Conservation (phyloP, 2,888 invertebrate species). For the Agrotis clavis region DNA sequence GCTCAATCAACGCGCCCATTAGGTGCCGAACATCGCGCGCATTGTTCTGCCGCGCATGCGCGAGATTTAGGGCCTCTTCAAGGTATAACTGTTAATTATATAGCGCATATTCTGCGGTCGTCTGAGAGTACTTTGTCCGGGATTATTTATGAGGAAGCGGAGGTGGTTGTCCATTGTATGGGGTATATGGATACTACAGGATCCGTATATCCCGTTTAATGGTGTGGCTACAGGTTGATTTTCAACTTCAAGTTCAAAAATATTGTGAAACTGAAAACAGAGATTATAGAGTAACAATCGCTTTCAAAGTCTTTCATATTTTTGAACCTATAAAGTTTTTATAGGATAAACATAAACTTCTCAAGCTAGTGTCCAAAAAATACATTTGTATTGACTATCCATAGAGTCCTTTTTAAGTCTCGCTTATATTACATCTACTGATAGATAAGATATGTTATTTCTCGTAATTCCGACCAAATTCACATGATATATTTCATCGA, state of each 20-base stretch:
- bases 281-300: too few relatives aligned
- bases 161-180: conserved; percentile 72
- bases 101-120: conserved; percentile 79
- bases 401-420: too few relatives aligned
- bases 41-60: conserved; percentile 82
- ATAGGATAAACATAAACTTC: too few relatives aligned
- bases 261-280: too few relatives aligned
- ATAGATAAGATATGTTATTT: neutral
- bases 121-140: conserved; percentile 80
- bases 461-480: neutral
- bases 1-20: conserved; percentile 82
- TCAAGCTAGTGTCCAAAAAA: too few relatives aligned
- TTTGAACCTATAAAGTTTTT: too few relatives aligned
- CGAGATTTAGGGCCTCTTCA: conserved; percentile 86
- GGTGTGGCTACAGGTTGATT: neutral
- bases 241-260: neutral
- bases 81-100: conserved; percentile 88
- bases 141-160: conserved; percentile 78
- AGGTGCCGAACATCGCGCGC: conserved; percentile 83
- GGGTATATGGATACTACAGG: conserved; percentile 16
- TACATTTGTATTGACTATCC: too few relatives aligned
- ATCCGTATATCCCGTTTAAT: too few relatives aligned
- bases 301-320: too few relatives aligned
- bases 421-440: too few relatives aligned
- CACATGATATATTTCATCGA: conserved; percentile 42